These are phyloP conservation scores for Erpobdella octoculata DNA, from an alignment of 2,888 invertebrate species.

Conservation along the genomic window DNA sequence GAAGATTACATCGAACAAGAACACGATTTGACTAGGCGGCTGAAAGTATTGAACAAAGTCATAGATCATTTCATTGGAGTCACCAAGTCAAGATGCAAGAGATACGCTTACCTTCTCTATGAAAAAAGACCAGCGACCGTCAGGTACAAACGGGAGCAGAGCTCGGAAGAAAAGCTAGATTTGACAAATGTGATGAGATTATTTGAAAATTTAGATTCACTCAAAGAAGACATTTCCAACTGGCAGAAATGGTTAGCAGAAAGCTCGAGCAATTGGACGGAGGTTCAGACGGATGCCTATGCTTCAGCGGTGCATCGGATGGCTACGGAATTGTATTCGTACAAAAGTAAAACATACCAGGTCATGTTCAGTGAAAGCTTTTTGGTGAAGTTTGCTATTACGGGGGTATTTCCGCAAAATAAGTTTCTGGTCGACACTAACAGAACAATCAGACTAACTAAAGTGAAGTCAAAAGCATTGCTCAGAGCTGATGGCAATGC, in stretches of 20 bases:
- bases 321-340: not conserved
- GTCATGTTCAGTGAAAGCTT: slow-evolving; percentile 11
- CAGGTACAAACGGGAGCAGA: too few species aligned
- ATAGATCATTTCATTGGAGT: too few species aligned
- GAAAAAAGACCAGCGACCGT: too few species aligned
- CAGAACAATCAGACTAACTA: not conserved
- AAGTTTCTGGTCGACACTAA: not conserved
- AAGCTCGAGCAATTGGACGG: not conserved
- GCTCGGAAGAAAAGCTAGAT: too few species aligned
- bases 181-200: too few species aligned
- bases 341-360: not conserved
- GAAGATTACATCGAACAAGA: too few species aligned
- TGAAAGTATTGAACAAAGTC: too few species aligned
- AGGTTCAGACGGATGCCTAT: not conserved
- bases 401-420: not conserved
- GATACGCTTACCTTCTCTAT: too few species aligned
- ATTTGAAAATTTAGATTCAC: not conserved
- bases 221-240: not conserved
- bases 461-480: not conserved
- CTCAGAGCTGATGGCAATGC: not conserved
- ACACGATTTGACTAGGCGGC: too few species aligned
- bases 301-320: not conserved
- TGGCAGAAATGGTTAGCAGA: slow-evolving; percentile 1
- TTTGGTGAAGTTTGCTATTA: not conserved
- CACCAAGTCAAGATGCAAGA: too few species aligned